Percentiles rank a stretch among this genome's conserved stretches.
These are phyloP conservation scores for Urocynchramus pylzowi DNA, from an alignment of 2,113 vertebrate species.

Conservation along the genomic window DNA sequence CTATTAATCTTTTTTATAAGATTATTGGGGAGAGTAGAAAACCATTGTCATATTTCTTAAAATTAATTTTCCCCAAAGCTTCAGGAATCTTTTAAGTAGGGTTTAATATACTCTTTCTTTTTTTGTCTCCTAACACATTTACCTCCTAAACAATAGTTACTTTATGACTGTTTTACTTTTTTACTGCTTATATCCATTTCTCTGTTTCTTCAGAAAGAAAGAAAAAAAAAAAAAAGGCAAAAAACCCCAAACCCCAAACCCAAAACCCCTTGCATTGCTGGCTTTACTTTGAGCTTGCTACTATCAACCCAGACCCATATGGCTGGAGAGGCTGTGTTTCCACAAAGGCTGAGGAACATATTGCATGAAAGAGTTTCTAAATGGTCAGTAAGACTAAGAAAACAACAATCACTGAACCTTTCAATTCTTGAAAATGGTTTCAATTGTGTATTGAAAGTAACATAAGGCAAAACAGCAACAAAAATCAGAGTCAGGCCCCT, in stretches of 20 bases:
- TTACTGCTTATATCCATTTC: neutral
- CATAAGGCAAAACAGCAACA: slow-evolving; percentile 24
- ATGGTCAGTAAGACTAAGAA: neutral
- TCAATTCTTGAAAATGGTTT: neutral
- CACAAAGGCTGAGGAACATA: neutral
- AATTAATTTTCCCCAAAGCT: slow-evolving; percentile 24
- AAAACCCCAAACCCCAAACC: neutral
- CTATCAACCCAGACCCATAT: neutral
- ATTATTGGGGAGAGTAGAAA: slow-evolving; percentile 43
- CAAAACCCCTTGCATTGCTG: neutral
- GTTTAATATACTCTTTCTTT: neutral
- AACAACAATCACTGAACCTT: neutral
- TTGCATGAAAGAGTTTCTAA: neutral
- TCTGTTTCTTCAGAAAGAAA: neutral
- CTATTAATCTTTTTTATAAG: slow-evolving; percentile 80
- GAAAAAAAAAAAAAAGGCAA: neutral
- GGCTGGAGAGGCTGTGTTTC: neutral
- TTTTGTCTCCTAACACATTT: neutral
- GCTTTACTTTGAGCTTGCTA: neutral
- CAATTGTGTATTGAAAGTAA: neutral
- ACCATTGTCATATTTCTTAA: slow-evolving; percentile 42
- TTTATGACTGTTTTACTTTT: neutral
- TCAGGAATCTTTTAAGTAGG: slow-evolving; percentile 1
- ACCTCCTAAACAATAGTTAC: neutral
- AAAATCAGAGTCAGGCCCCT: slow-evolving; percentile 34